Percentiles rank a stretch among this genome's conserved stretches.
Conservation (phyloP, 2,888 invertebrate genomes). For the Drosophila cracens region DNA sequence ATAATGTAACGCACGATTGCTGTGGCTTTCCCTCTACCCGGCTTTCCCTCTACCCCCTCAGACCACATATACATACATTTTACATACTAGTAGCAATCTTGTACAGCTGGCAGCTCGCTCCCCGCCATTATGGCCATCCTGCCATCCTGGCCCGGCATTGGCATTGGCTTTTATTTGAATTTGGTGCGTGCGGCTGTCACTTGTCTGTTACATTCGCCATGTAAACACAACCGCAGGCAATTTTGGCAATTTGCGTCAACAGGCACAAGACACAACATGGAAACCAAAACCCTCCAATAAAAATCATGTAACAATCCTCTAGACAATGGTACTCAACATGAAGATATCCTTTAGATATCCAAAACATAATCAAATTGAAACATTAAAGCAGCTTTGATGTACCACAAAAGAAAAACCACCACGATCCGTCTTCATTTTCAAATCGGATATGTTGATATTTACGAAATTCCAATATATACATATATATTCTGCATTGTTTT, state of each 20-base stretch:
- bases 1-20: slow-evolving; percentile 81
- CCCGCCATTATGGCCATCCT: slow-evolving; percentile 3
- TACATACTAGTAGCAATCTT: slow-evolving; percentile 32
- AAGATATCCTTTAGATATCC: slow-evolving; percentile 9
- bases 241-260: slow-evolving; percentile 81
- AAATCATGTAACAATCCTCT: background rate
- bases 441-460: background rate
- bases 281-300: slow-evolving; percentile 36
- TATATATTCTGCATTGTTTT: background rate
- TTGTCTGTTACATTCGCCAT: slow-evolving; percentile 80
- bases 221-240: slow-evolving; percentile 82
- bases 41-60: slow-evolving; percentile 4
- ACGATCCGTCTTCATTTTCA: background rate
- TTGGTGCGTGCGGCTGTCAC: slow-evolving; percentile 81
- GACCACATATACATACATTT: slow-evolving; percentile 1
- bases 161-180: slow-evolving; percentile 81
- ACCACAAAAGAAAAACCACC: background rate
- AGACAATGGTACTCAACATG: background rate
- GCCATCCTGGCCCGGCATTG: slow-evolving; percentile 49
- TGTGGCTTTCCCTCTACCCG: background rate
- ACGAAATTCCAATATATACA: background rate
- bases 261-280: slow-evolving; percentile 61
- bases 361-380: background rate
- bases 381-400: background rate
- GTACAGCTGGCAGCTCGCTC: slow-evolving; percentile 2